Evolutionary conservation across 2,888 invertebrate species (phyloP).

Genomic region (Drosophila kambysellisi): DNA sequence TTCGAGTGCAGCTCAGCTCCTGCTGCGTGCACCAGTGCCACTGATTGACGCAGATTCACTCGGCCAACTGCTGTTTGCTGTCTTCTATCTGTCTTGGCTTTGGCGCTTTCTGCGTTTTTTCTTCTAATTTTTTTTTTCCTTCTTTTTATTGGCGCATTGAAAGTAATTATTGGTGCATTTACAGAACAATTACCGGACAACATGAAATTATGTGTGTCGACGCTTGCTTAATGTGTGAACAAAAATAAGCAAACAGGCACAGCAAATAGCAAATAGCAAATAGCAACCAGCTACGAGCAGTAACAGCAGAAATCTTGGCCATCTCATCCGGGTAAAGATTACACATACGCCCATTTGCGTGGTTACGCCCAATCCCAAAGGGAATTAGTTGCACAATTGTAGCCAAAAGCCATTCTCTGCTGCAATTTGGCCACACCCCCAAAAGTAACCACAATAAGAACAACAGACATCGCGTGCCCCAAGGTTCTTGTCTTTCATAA

Average conservation of each 20-base stretch:
- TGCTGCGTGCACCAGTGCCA: slow-evolving; percentile 74
- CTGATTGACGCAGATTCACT: slow-evolving; percentile 58
- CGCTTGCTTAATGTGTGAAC: slow-evolving; percentile 74
- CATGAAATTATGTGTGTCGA: slow-evolving; percentile 77
- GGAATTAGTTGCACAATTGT: slow-evolving; percentile 35
- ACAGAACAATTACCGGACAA: slow-evolving; percentile 79
- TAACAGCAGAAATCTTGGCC: slow-evolving; percentile 31
- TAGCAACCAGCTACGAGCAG: slow-evolving; percentile 2
- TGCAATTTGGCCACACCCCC: slow-evolving; percentile 51
- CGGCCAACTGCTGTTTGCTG: slow-evolving; percentile 12
- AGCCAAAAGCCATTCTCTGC: slow-evolving; percentile 11
- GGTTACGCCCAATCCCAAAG: slow-evolving; percentile 43
- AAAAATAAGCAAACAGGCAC: slow-evolving; percentile 33
- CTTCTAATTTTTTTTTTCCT: not conserved
- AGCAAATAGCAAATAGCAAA: not conserved
- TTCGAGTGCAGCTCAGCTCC: slow-evolving; percentile 51
- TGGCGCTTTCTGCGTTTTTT: slow-evolving; percentile 6
- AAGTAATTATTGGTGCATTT: slow-evolving; percentile 80
- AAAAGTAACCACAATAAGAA: slow-evolving; percentile 13
- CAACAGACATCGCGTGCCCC: slow-evolving; percentile 52
- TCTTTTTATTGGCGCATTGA: slow-evolving; percentile 74
- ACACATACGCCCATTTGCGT: slow-evolving; percentile 66
- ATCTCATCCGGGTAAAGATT: slow-evolving; percentile 70
- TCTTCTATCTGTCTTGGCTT: slow-evolving; percentile 13
- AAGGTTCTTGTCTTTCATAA: slow-evolving; percentile 55